phyloP scores from a whole-genome alignment of 2,888 invertebrate species.

The Callinectes sapidus region DNA sequence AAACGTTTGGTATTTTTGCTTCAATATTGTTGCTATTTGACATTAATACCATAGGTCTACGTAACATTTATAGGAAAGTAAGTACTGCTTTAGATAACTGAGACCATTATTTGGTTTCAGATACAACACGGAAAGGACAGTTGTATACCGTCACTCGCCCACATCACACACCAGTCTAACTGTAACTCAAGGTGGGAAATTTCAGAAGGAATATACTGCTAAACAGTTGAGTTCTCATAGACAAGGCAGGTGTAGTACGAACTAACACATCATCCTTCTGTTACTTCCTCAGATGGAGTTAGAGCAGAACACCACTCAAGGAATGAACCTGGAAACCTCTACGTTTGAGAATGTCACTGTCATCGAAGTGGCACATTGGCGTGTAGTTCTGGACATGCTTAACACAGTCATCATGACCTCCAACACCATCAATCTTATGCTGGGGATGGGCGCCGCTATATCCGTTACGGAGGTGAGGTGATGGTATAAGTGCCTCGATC shows the following conservation, averaged over 20 bases:
- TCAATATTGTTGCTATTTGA: too few species aligned
- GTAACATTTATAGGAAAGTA: too few species aligned
- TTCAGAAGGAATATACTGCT: too few species aligned
- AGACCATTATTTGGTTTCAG: too few species aligned
- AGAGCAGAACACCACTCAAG: background rate
- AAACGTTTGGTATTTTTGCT: too few species aligned
- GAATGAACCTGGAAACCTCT: background rate
- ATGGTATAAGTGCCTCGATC: background rate
- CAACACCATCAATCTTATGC: conserved; percentile 67
- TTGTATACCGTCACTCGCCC: too few species aligned
- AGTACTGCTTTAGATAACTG: too few species aligned
- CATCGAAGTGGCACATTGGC: conserved; percentile 51
- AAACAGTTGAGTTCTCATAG: too few species aligned
- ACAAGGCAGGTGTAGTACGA: background rate
- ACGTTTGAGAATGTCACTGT: background rate
- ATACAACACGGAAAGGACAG: too few species aligned
- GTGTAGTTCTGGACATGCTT: conserved; percentile 43
- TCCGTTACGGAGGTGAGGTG: conserved; percentile 67
- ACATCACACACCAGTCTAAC: too few species aligned
- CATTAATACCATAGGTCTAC: too few species aligned
- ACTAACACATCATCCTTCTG: background rate
- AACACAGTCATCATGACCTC: conserved; percentile 55
- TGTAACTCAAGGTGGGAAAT: too few species aligned
- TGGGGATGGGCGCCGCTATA: conserved; percentile 71
- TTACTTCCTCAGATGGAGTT: background rate